Conservation (phyloP, 2,113 vertebrate genomes). For the Xenotilapia leptura region DNA sequence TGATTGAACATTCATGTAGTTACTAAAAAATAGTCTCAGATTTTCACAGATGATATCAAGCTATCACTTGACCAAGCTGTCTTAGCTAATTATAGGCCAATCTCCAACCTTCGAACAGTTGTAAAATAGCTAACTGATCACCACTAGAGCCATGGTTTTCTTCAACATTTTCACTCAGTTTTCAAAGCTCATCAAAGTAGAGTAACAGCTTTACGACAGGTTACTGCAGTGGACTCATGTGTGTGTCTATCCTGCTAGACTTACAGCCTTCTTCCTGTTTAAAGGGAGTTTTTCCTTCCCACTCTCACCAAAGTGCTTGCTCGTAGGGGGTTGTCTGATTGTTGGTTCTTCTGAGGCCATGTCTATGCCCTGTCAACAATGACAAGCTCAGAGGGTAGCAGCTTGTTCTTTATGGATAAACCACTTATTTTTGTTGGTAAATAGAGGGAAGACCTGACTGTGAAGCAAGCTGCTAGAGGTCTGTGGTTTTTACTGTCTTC, state of each 20-base stretch:
- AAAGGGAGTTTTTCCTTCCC: neutral
- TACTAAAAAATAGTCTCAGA: neutral
- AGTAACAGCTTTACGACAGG: fast-evolving
- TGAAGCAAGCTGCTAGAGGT: neutral
- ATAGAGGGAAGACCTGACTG: neutral
- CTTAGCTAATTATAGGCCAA: neutral
- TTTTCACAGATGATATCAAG: neutral
- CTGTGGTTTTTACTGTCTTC: neutral
- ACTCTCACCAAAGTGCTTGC: neutral
- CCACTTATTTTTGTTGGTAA: neutral
- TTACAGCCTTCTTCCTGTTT: neutral
- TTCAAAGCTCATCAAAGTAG: neutral
- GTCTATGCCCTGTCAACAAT: neutral
- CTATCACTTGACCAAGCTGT: neutral
- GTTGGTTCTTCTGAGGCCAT: neutral
- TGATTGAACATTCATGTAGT: neutral
- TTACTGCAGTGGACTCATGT: neutral
- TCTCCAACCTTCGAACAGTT: neutral
- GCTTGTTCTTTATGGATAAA: neutral
- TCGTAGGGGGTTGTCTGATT: neutral
- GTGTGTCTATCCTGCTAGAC: neutral
- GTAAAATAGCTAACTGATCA: neutral
- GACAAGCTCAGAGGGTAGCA: neutral
- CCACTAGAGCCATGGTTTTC: neutral
- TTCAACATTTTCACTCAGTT: neutral